Conservation (phyloP, 2,888 invertebrate species). For the Metallyticus violacea region DNA sequence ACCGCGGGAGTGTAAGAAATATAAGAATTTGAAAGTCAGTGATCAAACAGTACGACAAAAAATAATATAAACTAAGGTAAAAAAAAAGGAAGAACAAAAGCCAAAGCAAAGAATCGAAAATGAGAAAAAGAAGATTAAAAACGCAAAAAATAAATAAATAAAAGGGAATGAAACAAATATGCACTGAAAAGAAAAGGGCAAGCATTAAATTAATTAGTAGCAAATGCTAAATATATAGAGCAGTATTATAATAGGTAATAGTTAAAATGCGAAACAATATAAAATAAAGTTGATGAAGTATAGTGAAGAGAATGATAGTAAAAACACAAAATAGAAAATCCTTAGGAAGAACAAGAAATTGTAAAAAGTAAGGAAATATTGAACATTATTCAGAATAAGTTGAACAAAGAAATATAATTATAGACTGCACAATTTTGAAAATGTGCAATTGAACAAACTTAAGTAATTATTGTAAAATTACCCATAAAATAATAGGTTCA, state of each 20-base stretch:
- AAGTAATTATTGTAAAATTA: too few relatives aligned
- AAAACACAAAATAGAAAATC: background rate
- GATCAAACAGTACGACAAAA: too few relatives aligned
- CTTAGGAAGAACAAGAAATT: background rate
- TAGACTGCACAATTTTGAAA: too few relatives aligned
- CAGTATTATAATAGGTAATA: background rate
- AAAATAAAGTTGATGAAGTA: conserved; percentile 16
- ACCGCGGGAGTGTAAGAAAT: too few relatives aligned
- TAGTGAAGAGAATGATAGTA: too few relatives aligned
- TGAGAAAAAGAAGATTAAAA: background rate
- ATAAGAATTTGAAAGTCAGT: too few relatives aligned
- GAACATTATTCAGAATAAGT: background rate
- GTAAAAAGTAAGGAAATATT: background rate
- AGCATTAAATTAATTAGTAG: background rate
- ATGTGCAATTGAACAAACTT: too few relatives aligned
- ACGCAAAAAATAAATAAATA: background rate
- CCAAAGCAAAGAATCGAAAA: too few relatives aligned
- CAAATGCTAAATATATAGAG: background rate
- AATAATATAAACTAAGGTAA: too few relatives aligned
- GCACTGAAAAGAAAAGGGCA: background rate
- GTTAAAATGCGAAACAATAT: conserved; percentile 1
- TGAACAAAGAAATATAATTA: background rate
- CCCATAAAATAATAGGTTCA: too few relatives aligned
- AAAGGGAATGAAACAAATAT: background rate
- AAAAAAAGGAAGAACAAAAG: too few relatives aligned